Evolutionary conservation across 2,113 vertebrate genomes (phyloP).

Genomic region (Chionodraco myersi): DNA sequence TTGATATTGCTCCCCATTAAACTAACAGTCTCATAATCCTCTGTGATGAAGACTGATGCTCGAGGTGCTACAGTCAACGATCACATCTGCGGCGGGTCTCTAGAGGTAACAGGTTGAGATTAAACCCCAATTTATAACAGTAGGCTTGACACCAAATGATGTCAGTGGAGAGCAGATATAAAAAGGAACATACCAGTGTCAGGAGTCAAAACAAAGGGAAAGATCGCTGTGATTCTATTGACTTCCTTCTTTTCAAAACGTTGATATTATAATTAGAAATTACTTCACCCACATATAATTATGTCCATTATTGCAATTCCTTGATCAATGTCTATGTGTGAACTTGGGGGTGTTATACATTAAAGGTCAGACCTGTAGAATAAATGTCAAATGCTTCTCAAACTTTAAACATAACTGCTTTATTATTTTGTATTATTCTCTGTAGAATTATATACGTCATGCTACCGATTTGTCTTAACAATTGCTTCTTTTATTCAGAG

Average conservation of each 20-base stretch:
- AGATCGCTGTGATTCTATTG: not conserved
- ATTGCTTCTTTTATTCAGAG: not conserved
- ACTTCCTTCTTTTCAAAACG: not conserved
- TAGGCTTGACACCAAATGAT: slow-evolving; percentile 1
- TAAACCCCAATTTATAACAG: slow-evolving; percentile 34
- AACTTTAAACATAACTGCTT: not conserved
- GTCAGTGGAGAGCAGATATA: slow-evolving; percentile 10
- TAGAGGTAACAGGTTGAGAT: slow-evolving; percentile 21
- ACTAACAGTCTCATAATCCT: slow-evolving; percentile 53
- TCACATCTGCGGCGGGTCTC: slow-evolving; percentile 38
- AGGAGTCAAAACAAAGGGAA: slow-evolving; percentile 13
- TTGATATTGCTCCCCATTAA: slow-evolving; percentile 57
- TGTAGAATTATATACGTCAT: not conserved
- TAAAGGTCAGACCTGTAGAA: slow-evolving; percentile 22
- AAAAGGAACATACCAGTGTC: slow-evolving; percentile 3
- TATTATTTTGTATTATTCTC: not conserved
- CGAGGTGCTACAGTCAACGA: slow-evolving; percentile 31
- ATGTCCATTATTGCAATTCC: slow-evolving; percentile 8
- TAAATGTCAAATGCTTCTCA: slow-evolving; percentile 3
- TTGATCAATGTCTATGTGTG: not conserved
- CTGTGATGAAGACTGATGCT: slow-evolving; percentile 32
- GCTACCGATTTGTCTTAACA: not conserved
- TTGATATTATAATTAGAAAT: slow-evolving; percentile 23
- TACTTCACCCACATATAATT: not conserved
- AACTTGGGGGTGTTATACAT: not conserved